Evolutionary conservation across 2,888 invertebrate genomes (phyloP), one percentile per base, ranked within the genome.

Genomic region (Lacanobia oleracea): DNA sequence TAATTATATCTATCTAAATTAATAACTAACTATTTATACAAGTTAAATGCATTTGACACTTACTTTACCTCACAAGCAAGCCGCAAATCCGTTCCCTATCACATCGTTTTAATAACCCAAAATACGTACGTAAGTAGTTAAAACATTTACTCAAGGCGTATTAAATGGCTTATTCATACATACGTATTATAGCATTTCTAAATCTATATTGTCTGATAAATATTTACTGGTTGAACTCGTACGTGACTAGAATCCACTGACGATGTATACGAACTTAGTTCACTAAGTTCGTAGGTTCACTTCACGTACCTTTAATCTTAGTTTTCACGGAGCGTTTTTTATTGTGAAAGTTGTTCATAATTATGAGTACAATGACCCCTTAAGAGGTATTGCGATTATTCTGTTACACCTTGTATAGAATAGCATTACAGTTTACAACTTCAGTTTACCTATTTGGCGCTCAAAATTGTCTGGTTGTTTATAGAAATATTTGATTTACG

Each of bases 141-240:
- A 9, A 59, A 59, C 21, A 21, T 40, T 14, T 21, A 21, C 21
- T 56, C 33, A 9, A 56, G 27, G 54, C 9, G 7, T 7, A 14
- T 59, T 59, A 21, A 40, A 21, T 14, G 43, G 8, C 40, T 60
- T 21, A 60, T 21, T 16, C 21, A 23, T 56, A 56, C 14, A 12
- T 33, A 48, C 18, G 10, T 37, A 21, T n/a, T 40, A 40, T 16
- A 63, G 10, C 12, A n/a, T 27, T 62, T 50, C 9, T 37, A 14
- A 37, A 48, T 61, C 7, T 14, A 62, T 27, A 48, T 48, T 48
- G 33, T 50, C 50, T 62, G 9, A 50, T n/a, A 33, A 62, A 62
- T 27, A 48, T 18, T 18, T 27, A 61, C 45, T 18, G 10, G 18
- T 23, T 48, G 16, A 10, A 45, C 27, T 27, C 3, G 27, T 27